Percentiles rank a stretch among this genome's conserved stretches.
Evolutionary conservation across 2,888 invertebrate species (phyloP).

Genomic region (Empis stercorea): DNA sequence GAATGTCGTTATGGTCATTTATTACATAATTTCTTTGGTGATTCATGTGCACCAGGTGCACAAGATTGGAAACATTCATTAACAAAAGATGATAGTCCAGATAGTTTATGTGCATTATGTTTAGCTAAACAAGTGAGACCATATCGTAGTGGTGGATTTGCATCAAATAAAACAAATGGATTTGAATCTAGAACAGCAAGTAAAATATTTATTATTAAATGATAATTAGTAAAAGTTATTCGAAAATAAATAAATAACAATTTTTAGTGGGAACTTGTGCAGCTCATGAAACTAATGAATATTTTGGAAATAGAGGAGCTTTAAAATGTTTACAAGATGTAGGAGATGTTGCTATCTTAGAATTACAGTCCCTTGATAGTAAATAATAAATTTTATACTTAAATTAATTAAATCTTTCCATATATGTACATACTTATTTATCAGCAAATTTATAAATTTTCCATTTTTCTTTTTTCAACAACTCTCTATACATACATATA

Average conservation of each 20-base stretch:
- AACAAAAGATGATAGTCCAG: conserved; percentile 14
- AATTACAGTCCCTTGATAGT: conserved; percentile 39
- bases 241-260: not conserved
- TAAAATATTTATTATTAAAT: not conserved
- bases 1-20: conserved; percentile 46
- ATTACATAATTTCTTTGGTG: conserved; percentile 42
- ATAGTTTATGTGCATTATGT: conserved; percentile 27
- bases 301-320: conserved; percentile 48
- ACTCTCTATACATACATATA: no score
- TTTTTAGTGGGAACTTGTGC: conserved; percentile 34
- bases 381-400: not conserved
- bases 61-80: conserved; percentile 37
- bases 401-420: no score
- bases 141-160: no score
- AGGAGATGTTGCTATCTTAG: conserved; percentile 49
- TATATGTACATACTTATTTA: no score
- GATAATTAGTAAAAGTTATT: no score
- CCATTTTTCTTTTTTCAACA: no score
- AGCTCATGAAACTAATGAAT: conserved; percentile 40
- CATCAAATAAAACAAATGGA: no score
- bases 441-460: not conserved
- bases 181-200: not conserved
- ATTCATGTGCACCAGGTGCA: conserved; percentile 51
- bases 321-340: conserved; percentile 41
- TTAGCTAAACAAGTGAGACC: not conserved